Percentiles rank a stretch among this genome's conserved stretches.
phyloP scores from a whole-genome alignment of 64 coral and sea anemone species.

The Pocillopora damicornis region DNA sequence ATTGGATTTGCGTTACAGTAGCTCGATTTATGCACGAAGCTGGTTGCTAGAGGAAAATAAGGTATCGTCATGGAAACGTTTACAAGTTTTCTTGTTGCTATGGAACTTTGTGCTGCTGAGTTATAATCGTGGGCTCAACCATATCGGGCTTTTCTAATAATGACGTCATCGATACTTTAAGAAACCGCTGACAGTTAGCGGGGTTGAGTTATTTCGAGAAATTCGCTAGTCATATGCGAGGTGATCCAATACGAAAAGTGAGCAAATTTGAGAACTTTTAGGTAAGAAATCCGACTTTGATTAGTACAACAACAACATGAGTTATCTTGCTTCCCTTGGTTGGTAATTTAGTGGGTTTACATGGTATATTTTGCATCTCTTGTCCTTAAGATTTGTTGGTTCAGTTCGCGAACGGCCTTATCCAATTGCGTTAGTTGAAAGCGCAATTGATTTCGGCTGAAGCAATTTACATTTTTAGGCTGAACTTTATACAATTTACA shows the following conservation, averaged over 20 bases:
- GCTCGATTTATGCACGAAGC: conserved; percentile 2
- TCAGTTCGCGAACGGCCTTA: neutral
- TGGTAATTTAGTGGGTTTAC: neutral
- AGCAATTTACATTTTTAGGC: too few species aligned
- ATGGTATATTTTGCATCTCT: neutral
- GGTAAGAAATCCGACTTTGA: conserved; percentile 7
- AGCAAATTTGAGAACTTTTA: neutral
- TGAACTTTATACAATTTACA: too few species aligned
- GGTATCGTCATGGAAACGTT: conserved; percentile 23
- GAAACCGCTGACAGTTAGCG: conserved; percentile 21
- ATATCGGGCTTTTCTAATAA: neutral
- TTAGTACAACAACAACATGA: neutral
- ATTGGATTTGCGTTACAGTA: conserved; percentile 14
- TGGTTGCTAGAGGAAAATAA: conserved; percentile 25
- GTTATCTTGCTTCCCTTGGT: neutral
- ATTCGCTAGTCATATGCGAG: too few species aligned
- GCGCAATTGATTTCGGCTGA: too few species aligned
- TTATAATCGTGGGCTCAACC: conserved; percentile 4
- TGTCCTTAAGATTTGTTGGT: neutral
- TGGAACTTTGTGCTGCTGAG: neutral
- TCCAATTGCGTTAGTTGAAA: too few species aligned
- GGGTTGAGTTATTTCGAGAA: neutral
- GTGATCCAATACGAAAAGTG: neutral
- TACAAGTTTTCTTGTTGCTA: conserved; percentile 15
- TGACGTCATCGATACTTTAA: neutral